Evolutionary conservation across 1,140 invertebrate species (phyloP).

Genomic region (Paraescarpia echinospica): DNA sequence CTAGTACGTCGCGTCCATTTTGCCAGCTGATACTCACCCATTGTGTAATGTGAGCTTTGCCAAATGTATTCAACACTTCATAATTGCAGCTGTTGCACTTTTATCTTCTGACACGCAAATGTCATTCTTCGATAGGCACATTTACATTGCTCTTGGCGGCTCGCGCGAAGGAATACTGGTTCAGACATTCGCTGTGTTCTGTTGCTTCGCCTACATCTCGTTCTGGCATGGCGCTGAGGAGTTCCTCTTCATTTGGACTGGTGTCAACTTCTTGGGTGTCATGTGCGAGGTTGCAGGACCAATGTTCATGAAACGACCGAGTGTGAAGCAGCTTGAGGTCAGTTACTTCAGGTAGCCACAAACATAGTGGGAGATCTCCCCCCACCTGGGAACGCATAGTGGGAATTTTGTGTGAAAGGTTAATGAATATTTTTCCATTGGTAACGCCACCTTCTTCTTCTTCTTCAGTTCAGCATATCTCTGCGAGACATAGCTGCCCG

Average conservation of each 20-base stretch:
- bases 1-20: neutral
- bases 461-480: no score
- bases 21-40: neutral
- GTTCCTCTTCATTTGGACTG: constrained; percentile 81
- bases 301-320: neutral
- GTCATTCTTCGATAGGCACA: constrained; percentile 66
- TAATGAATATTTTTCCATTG: no score
- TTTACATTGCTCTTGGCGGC: constrained; percentile 73
- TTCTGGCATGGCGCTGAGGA: constrained; percentile 83
- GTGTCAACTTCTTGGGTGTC: constrained; percentile 79
- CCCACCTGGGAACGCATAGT: no score
- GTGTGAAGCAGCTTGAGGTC: neutral
- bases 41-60: neutral
- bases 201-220: constrained; percentile 83
- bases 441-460: no score
- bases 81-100: neutral
- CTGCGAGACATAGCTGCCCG: no score
- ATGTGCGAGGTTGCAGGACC: constrained; percentile 66
- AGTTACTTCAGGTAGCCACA: no score
- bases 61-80: neutral
- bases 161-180: constrained; percentile 58
- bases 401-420: no score
- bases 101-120: neutral
- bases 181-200: constrained; percentile 74
- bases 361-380: no score